These are phyloP conservation scores for Ptyas mucosa DNA, from an alignment of 2,113 vertebrate genomes.

Conservation along the genomic window DNA sequence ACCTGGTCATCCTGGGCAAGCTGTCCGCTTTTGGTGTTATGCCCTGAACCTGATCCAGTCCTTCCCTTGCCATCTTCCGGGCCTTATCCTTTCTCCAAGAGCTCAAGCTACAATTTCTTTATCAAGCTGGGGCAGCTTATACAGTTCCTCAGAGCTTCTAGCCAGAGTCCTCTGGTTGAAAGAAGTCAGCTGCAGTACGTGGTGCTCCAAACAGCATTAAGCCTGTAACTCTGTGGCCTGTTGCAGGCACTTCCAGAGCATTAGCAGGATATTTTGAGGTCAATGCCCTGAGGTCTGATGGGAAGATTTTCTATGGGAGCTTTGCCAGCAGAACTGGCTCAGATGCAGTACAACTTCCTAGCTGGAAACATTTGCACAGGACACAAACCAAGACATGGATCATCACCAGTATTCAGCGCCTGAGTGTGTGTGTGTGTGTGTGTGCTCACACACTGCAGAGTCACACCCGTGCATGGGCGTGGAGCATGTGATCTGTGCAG, in stretches of 20 bases:
- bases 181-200: not conserved
- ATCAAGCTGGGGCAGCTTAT: not conserved
- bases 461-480: not conserved
- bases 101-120: not conserved
- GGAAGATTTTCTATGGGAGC: not conserved
- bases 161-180: not conserved
- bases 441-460: not conserved
- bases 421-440: not conserved
- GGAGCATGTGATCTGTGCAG: not conserved
- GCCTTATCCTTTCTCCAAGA: not conserved
- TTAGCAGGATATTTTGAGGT: not conserved
- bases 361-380: not conserved
- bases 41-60: not conserved
- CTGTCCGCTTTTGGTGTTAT: not conserved
- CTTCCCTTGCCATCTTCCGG: not conserved
- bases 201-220: not conserved
- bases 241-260: not conserved
- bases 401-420: not conserved
- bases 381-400: not conserved
- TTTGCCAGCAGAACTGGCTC: not conserved
- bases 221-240: not conserved
- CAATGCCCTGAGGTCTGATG: not conserved
- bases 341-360: not conserved
- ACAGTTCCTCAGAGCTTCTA: too few relatives aligned
- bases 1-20: not conserved